Evolutionary conservation across 2,888 invertebrate species (phyloP), one percentile per base, ranked within the genome.

Genomic region (Metallyticus violacea): DNA sequence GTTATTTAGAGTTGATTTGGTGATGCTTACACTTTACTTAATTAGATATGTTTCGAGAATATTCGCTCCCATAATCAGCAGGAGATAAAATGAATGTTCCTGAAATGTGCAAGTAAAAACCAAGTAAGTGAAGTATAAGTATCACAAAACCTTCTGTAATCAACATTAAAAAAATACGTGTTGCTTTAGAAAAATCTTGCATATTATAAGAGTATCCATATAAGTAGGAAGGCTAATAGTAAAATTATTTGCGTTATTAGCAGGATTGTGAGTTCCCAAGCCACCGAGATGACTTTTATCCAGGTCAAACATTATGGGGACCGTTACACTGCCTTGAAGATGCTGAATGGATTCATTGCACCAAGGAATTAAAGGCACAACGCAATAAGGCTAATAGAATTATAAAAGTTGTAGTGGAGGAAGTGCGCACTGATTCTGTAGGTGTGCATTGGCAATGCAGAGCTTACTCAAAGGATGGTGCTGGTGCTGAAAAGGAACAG

Each of bases 391-490:
- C 91, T 29, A 90, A 91, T 88, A 92, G 92, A 89, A 91, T 91
- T 80, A 92, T 93, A 1, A 91, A 92, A 90, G 91, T 88, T 89
- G 95, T 96, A 5, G 97, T 98, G 26, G 97, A 97, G 91, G 95
- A 96, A 85, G 96, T 98, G 7, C 94, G 96, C 90, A 96, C 97
- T 2, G 95, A 95, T 88, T 94, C 95, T 89, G 95, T 98, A 26
- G 96, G 96, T 89, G 97, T 98, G 0, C 96, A 96, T 90, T 98
- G 98, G 98, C 96, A 97, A 89, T 97, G 97, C 90, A 94, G 95
- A 89, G 95, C 96, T 0, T 93, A 92, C 87, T 93, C 95, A 22
- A 95, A 95, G 89, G 93, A 94, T 88, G 92, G 92, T 26, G 87
- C 88, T 80, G 90, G 90, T 80, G 92, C 93, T 1, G 93, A 93